Percentiles rank a stretch among this genome's conserved stretches.
These are phyloP conservation scores for Arizona elegans DNA, from an alignment of 2,113 vertebrate species.

Conservation along the genomic window DNA sequence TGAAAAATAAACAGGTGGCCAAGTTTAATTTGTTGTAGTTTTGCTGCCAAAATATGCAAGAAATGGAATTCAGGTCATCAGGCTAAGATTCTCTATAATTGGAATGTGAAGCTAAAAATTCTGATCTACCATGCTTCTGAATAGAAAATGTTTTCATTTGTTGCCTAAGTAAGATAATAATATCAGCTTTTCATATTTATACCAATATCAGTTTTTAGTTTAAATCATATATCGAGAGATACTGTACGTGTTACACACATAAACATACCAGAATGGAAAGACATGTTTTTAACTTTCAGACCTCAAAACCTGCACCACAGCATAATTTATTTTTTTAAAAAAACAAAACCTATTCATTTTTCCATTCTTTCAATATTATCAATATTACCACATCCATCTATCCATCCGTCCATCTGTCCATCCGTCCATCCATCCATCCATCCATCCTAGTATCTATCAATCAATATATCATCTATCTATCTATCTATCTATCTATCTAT, in stretches of 20 bases:
- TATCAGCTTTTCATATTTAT: not conserved
- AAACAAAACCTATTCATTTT: not conserved
- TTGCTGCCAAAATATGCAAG: not conserved
- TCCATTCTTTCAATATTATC: not conserved
- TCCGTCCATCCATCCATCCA: too few relatives aligned
- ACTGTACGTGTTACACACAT: not conserved
- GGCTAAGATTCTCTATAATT: not conserved
- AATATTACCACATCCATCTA: not conserved
- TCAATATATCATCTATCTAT: too few relatives aligned
- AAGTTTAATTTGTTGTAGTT: not conserved
- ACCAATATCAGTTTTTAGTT: not conserved
- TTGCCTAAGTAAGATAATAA: not conserved
- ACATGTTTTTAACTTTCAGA: not conserved
- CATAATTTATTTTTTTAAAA: too few relatives aligned
- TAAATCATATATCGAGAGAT: not conserved
- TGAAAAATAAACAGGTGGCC: conserved; percentile 5
- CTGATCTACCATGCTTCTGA: not conserved
- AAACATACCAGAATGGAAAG: not conserved
- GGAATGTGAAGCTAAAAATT: not conserved
- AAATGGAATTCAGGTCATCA: not conserved
- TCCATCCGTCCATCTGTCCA: too few relatives aligned
- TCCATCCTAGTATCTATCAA: too few relatives aligned
- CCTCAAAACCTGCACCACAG: not conserved
- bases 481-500: too few relatives aligned
- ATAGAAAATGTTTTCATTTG: not conserved